A percentile compares a stretch with the other conserved stretches of the same genome.
Evolutionary conservation across 1,140 invertebrate genomes (phyloP).

Genomic region (Achatina immaculata): DNA sequence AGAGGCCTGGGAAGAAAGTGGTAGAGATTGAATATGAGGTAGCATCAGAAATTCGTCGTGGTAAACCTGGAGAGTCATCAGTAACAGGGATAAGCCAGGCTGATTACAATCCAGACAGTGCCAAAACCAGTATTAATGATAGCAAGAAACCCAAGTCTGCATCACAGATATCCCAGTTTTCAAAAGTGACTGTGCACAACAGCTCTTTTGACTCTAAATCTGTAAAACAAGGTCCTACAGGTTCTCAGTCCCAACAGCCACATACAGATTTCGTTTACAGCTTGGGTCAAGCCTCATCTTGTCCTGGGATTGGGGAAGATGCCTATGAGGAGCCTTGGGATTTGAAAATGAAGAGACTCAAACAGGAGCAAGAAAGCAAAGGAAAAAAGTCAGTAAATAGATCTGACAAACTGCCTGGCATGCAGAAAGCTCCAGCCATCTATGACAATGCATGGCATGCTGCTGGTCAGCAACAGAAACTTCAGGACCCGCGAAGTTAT

Average conservation of each 20-base stretch:
- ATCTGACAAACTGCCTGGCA: background rate
- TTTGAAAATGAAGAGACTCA: constrained; percentile 34
- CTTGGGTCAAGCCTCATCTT: background rate
- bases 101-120: background rate
- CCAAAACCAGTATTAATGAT: background rate
- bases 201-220: background rate
- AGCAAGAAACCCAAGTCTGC: background rate
- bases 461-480: background rate
- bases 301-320: background rate
- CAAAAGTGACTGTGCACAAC: background rate
- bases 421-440: background rate
- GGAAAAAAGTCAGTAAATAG: background rate
- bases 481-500: background rate
- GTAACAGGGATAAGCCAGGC: background rate
- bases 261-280: background rate
- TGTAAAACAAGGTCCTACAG: background rate
- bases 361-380: constrained; percentile 31
- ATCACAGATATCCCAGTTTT: background rate
- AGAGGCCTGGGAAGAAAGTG: constrained; percentile 27
- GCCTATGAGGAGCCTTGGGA: constrained; percentile 37
- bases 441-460: constrained; percentile 24
- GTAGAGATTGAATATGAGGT: constrained; percentile 39
- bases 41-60: constrained; percentile 6
- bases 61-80: background rate
- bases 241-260: background rate